Conservation (phyloP, 2,888 invertebrate genomes). For the Microctonus aethiopoides region DNA sequence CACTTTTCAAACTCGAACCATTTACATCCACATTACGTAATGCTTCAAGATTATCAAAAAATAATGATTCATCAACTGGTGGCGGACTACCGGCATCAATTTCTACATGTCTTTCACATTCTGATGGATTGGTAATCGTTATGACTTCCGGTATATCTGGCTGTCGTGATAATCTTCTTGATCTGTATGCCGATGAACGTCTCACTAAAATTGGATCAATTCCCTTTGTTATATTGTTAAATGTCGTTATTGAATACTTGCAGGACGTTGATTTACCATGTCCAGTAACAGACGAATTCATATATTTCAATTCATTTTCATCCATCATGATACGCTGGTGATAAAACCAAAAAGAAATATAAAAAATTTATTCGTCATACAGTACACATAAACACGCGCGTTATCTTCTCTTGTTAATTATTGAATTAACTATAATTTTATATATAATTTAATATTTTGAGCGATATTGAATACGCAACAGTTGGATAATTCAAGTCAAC, state of each 20-base stretch:
- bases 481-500: background rate
- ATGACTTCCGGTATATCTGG: constrained; percentile 45
- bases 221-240: constrained; percentile 48
- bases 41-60: constrained; percentile 61
- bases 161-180: constrained; percentile 45
- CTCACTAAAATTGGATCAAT: constrained; percentile 48
- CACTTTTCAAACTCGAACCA: constrained; percentile 53
- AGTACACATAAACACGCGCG: too few species aligned
- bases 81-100: constrained; percentile 63
- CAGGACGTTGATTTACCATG: constrained; percentile 33
- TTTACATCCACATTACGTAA: constrained; percentile 49
- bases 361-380: background rate
- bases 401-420: too few species aligned
- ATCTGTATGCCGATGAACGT: constrained; percentile 53
- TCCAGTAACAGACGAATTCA: background rate
- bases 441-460: background rate
- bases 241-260: constrained; percentile 53
- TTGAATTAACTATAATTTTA: background rate
- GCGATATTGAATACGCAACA: background rate
- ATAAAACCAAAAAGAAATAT: background rate
- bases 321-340: background rate
- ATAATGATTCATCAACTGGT: constrained; percentile 61
- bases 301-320: background rate
- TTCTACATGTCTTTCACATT: constrained; percentile 45
- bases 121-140: constrained; percentile 34